Evolutionary conservation across 2,113 vertebrate species (phyloP), one percentile per base, ranked within the genome.

Genomic region (Etheostoma cragini): DNA sequence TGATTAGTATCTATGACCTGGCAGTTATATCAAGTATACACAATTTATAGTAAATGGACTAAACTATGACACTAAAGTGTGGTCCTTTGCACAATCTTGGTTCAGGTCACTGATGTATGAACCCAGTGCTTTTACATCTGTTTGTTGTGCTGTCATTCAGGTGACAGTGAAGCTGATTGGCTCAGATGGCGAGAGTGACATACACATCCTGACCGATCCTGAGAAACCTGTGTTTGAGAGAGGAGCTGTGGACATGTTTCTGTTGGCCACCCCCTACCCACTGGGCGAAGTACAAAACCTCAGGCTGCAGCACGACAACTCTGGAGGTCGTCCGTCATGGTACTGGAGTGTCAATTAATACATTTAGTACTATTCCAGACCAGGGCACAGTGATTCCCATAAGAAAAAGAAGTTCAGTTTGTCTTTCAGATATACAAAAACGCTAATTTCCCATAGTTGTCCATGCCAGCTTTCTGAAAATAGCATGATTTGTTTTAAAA

Each of bases 231-330:
- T 96, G 38, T 96, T 97, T 56, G 95, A 96, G 75, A 89, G 89
- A 11, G 96, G 96, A 19, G 90, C 92, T 0, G 90, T 95, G 0
- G 96, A 97, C 38, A 88, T 96, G 76, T 98, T 97, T 62, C 87
- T 98, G 5, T 49, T 97, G 52, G 84, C 93, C 77, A 92, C 96
- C 0, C 85, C 83, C 8, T 94, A 91, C 85, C 88, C 94, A 10
- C 90, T 97, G 7, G 96, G 96, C 2, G 92, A 96, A 5, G 78
- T 97, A 21, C 93, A 89, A 46, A 92, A 89, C 85, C 72, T 97
- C 21, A 83, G 91, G 4, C 90, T 98, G 68, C 96, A 94, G 93
- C 96, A 97, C 2, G 93, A 97, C 87, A 95, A 96, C 83, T 91
- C 94, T 0, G 96, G 96, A 0, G 49, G 85, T 24, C 89, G 78